Conservation (phyloP, 2,888 invertebrate genomes). For the Torymus texanus region DNA sequence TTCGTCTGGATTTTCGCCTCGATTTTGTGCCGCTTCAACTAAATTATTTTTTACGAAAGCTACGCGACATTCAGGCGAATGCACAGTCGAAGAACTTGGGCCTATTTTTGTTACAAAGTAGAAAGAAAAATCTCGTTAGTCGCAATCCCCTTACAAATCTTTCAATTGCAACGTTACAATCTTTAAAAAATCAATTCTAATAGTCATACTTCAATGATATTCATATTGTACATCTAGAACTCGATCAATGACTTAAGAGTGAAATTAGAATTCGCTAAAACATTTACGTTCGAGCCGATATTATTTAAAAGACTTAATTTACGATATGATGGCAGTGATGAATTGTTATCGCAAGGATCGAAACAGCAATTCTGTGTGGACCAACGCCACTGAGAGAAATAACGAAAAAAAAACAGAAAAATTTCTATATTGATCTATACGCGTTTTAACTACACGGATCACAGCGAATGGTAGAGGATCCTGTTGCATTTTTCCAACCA, state of each 20-base stretch:
- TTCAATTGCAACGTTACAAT: slow-evolving; percentile 18
- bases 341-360: slow-evolving; percentile 6
- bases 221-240: too few species aligned
- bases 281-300: too few species aligned
- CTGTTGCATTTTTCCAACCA: slow-evolving; percentile 56
- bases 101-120: slow-evolving; percentile 40
- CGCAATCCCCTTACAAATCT: not conserved
- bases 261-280: too few species aligned
- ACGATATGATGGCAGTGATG: not conserved
- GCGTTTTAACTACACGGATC: slow-evolving; percentile 1
- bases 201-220: not conserved
- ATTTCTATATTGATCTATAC: slow-evolving; percentile 61
- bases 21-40: not conserved
- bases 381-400: slow-evolving; percentile 15
- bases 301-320: too few species aligned
- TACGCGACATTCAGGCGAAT: not conserved
- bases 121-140: slow-evolving; percentile 25
- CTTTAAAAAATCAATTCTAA: slow-evolving; percentile 11
- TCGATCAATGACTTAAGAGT: too few species aligned
- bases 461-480: slow-evolving; percentile 53
- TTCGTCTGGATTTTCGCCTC: not conserved
- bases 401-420: slow-evolving; percentile 1
- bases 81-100: not conserved
- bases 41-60: slow-evolving; percentile 13
- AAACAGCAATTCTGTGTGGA: not conserved